These are phyloP conservation scores for Nesidiocoris tenuis DNA, from an alignment of 2,888 invertebrate genomes.

Conservation along the genomic window DNA sequence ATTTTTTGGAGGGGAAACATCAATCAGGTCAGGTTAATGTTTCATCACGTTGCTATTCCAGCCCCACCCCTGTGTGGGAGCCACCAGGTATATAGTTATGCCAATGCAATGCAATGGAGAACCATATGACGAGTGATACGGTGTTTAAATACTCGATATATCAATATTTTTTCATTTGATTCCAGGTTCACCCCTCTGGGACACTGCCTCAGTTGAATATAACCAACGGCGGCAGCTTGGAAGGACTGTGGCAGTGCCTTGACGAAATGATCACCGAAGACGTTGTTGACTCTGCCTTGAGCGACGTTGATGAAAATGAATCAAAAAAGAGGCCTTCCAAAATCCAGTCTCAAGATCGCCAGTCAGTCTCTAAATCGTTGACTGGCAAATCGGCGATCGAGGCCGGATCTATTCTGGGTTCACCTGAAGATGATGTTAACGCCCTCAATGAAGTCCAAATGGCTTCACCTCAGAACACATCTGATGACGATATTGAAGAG, in stretches of 20 bases:
- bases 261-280: constrained; percentile 58
- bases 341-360: background rate
- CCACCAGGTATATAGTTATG: too few relatives aligned
- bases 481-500: constrained; percentile 49
- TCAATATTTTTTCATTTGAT: too few relatives aligned
- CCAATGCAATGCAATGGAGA: too few relatives aligned
- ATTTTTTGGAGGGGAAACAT: too few relatives aligned
- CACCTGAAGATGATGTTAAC: background rate
- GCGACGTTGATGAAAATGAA: constrained; percentile 5
- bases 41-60: too few relatives aligned
- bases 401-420: too few relatives aligned
- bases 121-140: too few relatives aligned
- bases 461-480: background rate
- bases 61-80: too few relatives aligned
- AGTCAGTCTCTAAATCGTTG: background rate
- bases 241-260: constrained; percentile 64
- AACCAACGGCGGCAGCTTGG: constrained; percentile 61
- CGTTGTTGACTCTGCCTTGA: constrained; percentile 14
- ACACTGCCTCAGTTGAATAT: constrained; percentile 51
- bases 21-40: too few relatives aligned
- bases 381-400: too few relatives aligned
- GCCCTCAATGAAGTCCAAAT: background rate
- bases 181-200: constrained; percentile 37
- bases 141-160: too few relatives aligned
- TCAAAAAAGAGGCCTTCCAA: background rate